phyloP scores from a whole-genome alignment of 23 tunicate species.

The Diplosoma virens region DNA sequence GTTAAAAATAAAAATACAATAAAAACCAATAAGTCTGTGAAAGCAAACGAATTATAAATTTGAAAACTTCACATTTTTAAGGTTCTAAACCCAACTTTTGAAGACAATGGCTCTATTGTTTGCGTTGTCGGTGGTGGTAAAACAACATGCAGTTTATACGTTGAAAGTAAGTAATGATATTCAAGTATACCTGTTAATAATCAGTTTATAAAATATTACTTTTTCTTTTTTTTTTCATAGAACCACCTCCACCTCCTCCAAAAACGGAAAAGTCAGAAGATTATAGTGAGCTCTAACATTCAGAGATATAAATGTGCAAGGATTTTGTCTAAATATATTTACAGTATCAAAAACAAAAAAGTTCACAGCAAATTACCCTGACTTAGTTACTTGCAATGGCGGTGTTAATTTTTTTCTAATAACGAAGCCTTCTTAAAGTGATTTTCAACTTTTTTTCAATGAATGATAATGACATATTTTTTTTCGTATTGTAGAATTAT shows the following conservation, averaged over 20 bases:
- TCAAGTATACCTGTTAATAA: neutral
- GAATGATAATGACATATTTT: too few relatives aligned
- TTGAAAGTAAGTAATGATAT: slow-evolving; percentile 86
- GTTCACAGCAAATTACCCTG: too few relatives aligned
- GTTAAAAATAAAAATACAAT: neutral
- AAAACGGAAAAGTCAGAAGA: slow-evolving; percentile 52
- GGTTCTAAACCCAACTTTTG: slow-evolving; percentile 61
- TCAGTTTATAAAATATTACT: neutral
- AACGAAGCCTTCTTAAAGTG: too few relatives aligned
- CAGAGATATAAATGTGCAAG: too few relatives aligned
- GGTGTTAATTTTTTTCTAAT: too few relatives aligned
- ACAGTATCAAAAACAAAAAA: too few relatives aligned
- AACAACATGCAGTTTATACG: slow-evolving; percentile 49
- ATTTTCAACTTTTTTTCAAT: too few relatives aligned
- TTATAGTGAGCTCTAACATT: slow-evolving; percentile 44
- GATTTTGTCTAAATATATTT: too few relatives aligned
- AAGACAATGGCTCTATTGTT: slow-evolving; percentile 69
- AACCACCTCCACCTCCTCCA: slow-evolving; percentile 90
- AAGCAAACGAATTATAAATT: neutral
- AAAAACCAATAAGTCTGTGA: neutral
- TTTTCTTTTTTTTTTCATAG: slow-evolving; percentile 7
- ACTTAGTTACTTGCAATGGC: too few relatives aligned
- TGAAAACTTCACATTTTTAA: slow-evolving; percentile 4
- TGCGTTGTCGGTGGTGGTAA: slow-evolving; percentile 73
- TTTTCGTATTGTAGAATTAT: too few relatives aligned